Percentiles rank a stretch among this genome's conserved stretches.
Conservation (phyloP, 2,888 invertebrate genomes). For the Colletes collaris region DNA sequence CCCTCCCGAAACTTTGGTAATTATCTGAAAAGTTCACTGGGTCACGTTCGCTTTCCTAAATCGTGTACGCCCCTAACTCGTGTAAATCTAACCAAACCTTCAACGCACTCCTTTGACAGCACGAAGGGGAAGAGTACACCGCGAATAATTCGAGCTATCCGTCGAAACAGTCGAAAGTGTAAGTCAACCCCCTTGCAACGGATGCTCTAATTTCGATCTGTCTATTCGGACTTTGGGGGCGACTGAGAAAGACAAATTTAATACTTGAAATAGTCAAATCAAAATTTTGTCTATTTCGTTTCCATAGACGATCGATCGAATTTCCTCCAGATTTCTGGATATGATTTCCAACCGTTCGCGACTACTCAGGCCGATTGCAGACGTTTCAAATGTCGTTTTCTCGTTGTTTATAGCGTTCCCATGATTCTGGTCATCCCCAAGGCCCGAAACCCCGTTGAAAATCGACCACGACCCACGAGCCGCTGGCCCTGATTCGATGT, state of each 20-base stretch:
- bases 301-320: too few relatives aligned
- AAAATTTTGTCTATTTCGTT: too few relatives aligned
- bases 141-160: conserved; percentile 72
- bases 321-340: too few relatives aligned
- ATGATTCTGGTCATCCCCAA: conserved; percentile 41
- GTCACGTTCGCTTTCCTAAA: conserved; percentile 30
- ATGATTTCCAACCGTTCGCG: too few relatives aligned
- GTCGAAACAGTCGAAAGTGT: conserved; percentile 71
- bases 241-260: background rate
- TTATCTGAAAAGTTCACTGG: conserved; percentile 52
- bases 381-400: conserved; percentile 8
- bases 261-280: too few relatives aligned
- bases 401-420: conserved; percentile 34
- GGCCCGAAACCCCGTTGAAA: conserved; percentile 27
- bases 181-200: conserved; percentile 25
- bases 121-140: conserved; percentile 70
- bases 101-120: conserved; percentile 52
- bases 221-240: conserved; percentile 43
- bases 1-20: conserved; percentile 70
- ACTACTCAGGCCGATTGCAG: too few relatives aligned
- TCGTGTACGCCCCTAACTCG: background rate
- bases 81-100: conserved; percentile 43
- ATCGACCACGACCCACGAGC: conserved; percentile 26
- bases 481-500: conserved; percentile 42
- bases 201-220: background rate